Base-by-base conservation (phyloP, 2,797 vertebrate species). In the Argya squamiceps region DNA sequence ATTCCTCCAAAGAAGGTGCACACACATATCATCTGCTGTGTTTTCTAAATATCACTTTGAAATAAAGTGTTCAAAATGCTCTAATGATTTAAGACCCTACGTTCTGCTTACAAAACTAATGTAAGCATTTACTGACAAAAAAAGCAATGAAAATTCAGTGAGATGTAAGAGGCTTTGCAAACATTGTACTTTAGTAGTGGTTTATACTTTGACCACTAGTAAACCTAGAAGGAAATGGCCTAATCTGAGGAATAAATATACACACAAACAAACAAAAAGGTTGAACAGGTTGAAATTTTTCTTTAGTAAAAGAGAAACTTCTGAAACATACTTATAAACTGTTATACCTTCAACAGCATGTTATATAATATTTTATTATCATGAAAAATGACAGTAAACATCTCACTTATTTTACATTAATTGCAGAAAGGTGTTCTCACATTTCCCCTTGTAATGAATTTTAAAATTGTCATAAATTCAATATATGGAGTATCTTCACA, bases 351-450 rank as follows among this genome's bases (percentile, higher is more conserved):
- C 63, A 81, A 81, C 3, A 24, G 6, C 16, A 39, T 24, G 11
- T 64, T 77, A 83, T 15, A 34, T 10, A 70, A 21, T 59, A 79
- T 46, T 93, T 88, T 84, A 90, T 81, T 89, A 76, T 19, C 19
- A 60, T 39, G 29, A 67, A 84, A 93, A 88, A 76, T 67, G 0
- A 52, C 12, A 56, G 69, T 91, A 96, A 96, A 95, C 81, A 92
- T 85, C 65, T 90, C 52, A 23, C n/a, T 67, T 76, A 43, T 59
- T 95, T 96, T 92, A 95, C 80, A 84, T 58, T 85, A 68, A 65
- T 62, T 73, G 69, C 73, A 87, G 30, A 88, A 79, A 79, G 24
- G 27, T 59, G 11, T 75, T 80, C 23, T 88, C 23, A 63, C 74
- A 93, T 65, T 85, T 62, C n/a, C 30, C 36, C 67, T 94, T 30